Percentiles rank a stretch among this genome's conserved stretches.
phyloP scores from a whole-genome alignment of 2,888 invertebrate genomes.

The Alsophila aescularia region DNA sequence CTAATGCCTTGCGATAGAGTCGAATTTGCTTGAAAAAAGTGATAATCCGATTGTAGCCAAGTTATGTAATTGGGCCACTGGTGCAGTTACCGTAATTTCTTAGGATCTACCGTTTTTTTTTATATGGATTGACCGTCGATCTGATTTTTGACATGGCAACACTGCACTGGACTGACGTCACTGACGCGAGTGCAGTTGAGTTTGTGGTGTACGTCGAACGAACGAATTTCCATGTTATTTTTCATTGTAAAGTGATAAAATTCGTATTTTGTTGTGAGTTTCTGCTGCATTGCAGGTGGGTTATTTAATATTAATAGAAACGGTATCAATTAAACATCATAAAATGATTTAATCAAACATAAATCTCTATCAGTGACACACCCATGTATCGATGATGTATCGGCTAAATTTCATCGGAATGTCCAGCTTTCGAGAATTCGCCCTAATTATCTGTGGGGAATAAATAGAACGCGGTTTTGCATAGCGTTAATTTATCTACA shows the following conservation, averaged over 20 bases:
- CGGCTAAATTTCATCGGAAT: slow-evolving; percentile 52
- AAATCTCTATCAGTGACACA: slow-evolving; percentile 68
- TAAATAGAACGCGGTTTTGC: slow-evolving; percentile 27
- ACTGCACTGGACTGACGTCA: slow-evolving; percentile 43
- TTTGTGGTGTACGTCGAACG: slow-evolving; percentile 71
- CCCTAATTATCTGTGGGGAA: slow-evolving; percentile 19
- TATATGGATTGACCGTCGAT: not conserved
- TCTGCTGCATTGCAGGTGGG: slow-evolving; percentile 54
- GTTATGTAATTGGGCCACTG: no score
- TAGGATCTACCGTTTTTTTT: not conserved
- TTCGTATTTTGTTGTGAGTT: slow-evolving; percentile 39
- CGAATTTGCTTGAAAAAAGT: no score
- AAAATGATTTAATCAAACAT: not conserved
- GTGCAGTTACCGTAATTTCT: no score
- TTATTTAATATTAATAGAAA: slow-evolving; percentile 6
- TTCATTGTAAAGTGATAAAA: slow-evolving; percentile 48
- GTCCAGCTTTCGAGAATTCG: slow-evolving; percentile 37
- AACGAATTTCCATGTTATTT: slow-evolving; percentile 62
- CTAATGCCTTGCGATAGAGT: no score
- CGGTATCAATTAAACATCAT: not conserved
- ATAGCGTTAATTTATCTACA: slow-evolving; percentile 2
- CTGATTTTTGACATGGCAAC: slow-evolving; percentile 43
- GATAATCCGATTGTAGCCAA: no score
- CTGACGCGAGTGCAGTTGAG: slow-evolving; percentile 73
- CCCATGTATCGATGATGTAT: slow-evolving; percentile 75